phyloP scores from a whole-genome alignment of 2,113 vertebrate species.

The Tragelaphus imberbis region DNA sequence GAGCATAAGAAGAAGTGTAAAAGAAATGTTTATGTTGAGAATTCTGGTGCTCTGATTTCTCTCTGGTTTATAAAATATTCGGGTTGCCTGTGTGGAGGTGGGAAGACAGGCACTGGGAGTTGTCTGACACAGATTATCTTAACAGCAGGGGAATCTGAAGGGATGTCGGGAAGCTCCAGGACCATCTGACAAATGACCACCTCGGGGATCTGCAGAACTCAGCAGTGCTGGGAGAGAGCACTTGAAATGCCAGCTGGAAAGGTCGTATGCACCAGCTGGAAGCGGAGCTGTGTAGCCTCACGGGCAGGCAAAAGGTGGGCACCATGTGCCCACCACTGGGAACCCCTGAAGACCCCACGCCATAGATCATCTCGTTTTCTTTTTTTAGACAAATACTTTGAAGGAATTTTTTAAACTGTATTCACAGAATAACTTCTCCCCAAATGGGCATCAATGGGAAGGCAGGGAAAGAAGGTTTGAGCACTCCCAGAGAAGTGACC shows the following conservation, averaged over 20 bases:
- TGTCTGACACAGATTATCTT: neutral
- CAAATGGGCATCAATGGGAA: fast-evolving
- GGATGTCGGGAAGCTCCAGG: slow-evolving; percentile 42
- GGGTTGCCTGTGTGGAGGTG: neutral
- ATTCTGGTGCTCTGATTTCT: neutral
- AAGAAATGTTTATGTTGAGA: neutral
- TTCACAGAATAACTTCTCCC: neutral
- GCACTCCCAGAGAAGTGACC: neutral
- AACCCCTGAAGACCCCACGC: neutral
- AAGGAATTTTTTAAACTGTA: neutral
- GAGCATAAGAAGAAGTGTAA: neutral
- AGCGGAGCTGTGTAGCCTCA: neutral
- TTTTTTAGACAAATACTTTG: neutral
- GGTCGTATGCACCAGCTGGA: slow-evolving; percentile 63
- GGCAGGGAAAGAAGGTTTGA: neutral
- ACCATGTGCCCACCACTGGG: fast-evolving
- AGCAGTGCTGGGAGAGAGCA: neutral
- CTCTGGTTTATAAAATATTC: neutral
- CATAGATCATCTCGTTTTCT: fast-evolving
- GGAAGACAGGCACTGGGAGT: neutral
- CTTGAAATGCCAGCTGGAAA: slow-evolving; percentile 61
- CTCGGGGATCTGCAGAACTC: slow-evolving; percentile 35
- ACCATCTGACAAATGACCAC: slow-evolving; percentile 68
- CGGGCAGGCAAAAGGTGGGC: neutral
- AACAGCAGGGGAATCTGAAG: neutral